Evolutionary conservation across 2,888 invertebrate species (phyloP).

Genomic region (Tiliacea citrago): DNA sequence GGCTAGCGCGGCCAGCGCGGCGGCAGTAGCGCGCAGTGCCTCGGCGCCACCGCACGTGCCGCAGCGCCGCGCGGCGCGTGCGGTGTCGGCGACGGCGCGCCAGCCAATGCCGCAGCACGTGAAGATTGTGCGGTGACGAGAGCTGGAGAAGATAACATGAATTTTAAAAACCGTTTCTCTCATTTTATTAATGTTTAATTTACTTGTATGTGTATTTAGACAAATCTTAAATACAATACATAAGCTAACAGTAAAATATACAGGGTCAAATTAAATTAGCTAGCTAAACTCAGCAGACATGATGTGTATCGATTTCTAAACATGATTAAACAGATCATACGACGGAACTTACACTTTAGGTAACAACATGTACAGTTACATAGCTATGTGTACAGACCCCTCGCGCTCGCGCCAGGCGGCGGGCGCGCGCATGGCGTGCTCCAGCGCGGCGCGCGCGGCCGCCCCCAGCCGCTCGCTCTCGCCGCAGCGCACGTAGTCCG

Average conservation of each 20-base stretch:
- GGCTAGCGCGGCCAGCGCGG: slow-evolving; percentile 71
- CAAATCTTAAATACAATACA: no score
- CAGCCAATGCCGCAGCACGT: slow-evolving; percentile 77
- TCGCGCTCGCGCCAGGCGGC: slow-evolving; percentile 95
- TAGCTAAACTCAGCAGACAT: no score
- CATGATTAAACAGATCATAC: no score
- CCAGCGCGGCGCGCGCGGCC: slow-evolving; percentile 75
- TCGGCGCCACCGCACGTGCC: slow-evolving; percentile 74
- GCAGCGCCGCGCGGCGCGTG: slow-evolving; percentile 71
- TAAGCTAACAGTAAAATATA: no score
- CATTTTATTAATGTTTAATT: no score
- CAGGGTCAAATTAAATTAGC: no score
- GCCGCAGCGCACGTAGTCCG: slow-evolving; percentile 96
- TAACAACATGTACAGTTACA: no score
- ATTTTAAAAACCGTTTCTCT: no score
- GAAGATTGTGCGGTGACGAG: slow-evolving; percentile 84
- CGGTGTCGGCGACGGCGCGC: slow-evolving; percentile 67
- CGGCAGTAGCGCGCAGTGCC: slow-evolving; percentile 73
- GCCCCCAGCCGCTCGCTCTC: slow-evolving; percentile 93
- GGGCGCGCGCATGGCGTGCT: slow-evolving; percentile 92
- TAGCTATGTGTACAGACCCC: neutral
- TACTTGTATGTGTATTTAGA: no score
- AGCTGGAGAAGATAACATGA: slow-evolving; percentile 1
- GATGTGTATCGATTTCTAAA: no score
- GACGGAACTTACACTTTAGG: no score